phyloP scores from a whole-genome alignment of 2,888 invertebrate genomes.

The Epistrophella euchroma region DNA sequence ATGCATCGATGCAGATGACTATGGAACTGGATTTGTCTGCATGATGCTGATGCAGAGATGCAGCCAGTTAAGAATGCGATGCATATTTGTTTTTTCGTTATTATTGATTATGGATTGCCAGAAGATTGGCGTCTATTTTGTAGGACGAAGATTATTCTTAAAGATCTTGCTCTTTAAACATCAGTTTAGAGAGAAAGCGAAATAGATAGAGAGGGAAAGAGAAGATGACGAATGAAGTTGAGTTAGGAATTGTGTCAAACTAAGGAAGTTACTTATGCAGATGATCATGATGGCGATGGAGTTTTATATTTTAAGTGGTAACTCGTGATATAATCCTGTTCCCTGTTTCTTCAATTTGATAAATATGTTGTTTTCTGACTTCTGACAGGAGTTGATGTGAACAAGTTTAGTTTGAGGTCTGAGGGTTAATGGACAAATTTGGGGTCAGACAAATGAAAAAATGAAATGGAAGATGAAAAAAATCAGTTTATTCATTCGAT shows the following conservation, averaged over 20 bases:
- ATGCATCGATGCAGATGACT: conserved; percentile 27
- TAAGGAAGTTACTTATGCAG: conserved; percentile 21
- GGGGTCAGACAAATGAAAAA: not conserved
- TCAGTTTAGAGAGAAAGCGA: not conserved
- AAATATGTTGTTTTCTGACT: not conserved
- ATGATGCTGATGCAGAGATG: not conserved
- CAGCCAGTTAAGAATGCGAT: conserved; percentile 21
- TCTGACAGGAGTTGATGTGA: not conserved
- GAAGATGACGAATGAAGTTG: conserved; percentile 6
- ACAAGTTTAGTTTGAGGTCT: not conserved
- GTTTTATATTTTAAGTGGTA: conserved; percentile 25
- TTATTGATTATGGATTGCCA: conserved; percentile 36
- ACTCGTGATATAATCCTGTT: conserved; percentile 26
- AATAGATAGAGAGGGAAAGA: not conserved
- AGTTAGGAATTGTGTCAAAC: conserved; percentile 39
- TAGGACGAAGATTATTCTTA: not conserved
- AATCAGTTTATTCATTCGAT: too few species aligned
- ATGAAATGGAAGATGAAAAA: too few species aligned
- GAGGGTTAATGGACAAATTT: not conserved
- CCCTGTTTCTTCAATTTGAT: not conserved
- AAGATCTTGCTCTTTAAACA: not conserved
- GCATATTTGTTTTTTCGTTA: not conserved
- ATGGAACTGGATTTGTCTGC: conserved; percentile 33
- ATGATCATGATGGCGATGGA: conserved; percentile 9
- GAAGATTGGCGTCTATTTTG: conserved; percentile 15